Conservation (phyloP, 2,797 vertebrate species). For the Melanotaenia trifasciata region DNA sequence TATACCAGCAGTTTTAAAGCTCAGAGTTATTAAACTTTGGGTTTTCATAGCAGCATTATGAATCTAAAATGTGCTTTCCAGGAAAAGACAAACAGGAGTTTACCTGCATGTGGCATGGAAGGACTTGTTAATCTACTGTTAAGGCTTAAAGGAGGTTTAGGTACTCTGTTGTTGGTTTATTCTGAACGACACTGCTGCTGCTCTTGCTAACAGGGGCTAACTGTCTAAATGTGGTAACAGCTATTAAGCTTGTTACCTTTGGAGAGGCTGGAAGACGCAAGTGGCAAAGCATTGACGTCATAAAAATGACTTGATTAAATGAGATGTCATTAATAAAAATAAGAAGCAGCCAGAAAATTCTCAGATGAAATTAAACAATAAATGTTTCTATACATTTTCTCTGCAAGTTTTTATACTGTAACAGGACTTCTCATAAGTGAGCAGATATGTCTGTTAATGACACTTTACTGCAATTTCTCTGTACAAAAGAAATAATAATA, state of each 20-base stretch:
- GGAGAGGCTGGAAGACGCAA: neutral
- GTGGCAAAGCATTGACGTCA: neutral
- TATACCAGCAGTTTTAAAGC: neutral
- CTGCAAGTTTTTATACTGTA: neutral
- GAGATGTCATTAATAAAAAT: neutral
- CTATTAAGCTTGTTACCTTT: neutral
- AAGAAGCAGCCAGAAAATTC: neutral
- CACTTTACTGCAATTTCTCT: neutral
- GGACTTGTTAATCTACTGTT: neutral
- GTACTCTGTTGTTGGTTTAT: neutral
- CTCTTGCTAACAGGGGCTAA: neutral
- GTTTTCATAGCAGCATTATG: conserved; percentile 4
- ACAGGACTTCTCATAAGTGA: neutral
- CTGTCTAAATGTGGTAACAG: neutral
- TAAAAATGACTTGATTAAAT: neutral
- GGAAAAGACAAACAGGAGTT: neutral
- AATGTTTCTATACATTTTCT: neutral
- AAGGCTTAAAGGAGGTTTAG: neutral
- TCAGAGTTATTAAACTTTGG: neutral
- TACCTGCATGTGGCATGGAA: neutral
- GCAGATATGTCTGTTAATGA: neutral
- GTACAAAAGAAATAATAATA: neutral
- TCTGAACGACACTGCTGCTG: neutral
- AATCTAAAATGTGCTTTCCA: neutral
- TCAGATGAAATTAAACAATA: neutral